Evolutionary conservation across 1,140 invertebrate species (phyloP).

Genomic region (Andrena cerasifolii): DNA sequence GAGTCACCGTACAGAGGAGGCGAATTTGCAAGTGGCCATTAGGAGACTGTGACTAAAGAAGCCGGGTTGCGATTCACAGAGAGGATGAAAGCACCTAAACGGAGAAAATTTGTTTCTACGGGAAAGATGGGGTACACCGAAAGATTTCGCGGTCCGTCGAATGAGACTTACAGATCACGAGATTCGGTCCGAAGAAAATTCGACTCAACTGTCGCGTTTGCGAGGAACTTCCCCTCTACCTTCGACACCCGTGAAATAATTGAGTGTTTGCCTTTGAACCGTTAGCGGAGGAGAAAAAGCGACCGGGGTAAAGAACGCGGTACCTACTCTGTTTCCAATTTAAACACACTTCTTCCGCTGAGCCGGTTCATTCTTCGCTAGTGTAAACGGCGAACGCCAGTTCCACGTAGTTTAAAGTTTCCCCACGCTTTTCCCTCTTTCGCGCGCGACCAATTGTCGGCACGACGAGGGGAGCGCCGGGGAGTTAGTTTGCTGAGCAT

Average conservation of each 20-base stretch:
- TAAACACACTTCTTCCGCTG: background rate
- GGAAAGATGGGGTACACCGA: background rate
- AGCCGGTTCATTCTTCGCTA: background rate
- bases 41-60: too few relatives aligned
- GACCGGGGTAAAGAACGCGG: background rate
- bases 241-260: background rate
- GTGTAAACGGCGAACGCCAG: background rate
- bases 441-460: background rate
- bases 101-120: background rate
- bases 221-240: background rate
- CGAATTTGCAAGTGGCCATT: too few relatives aligned
- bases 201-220: background rate
- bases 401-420: constrained; percentile 10
- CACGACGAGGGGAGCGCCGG: too few relatives aligned
- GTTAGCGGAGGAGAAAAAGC: constrained; percentile 15
- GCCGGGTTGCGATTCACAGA: too few relatives aligned
- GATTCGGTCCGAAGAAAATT: background rate
- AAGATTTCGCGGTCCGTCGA: background rate
- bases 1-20: background rate
- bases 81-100: too few relatives aligned
- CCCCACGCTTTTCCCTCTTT: background rate
- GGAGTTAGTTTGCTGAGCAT: background rate
- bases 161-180: background rate
- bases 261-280: background rate
- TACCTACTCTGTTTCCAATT: background rate